Evolutionary conservation across 92 coral and sea anemone species (phyloP).

Genomic region (Isaurus tuberculatus): DNA sequence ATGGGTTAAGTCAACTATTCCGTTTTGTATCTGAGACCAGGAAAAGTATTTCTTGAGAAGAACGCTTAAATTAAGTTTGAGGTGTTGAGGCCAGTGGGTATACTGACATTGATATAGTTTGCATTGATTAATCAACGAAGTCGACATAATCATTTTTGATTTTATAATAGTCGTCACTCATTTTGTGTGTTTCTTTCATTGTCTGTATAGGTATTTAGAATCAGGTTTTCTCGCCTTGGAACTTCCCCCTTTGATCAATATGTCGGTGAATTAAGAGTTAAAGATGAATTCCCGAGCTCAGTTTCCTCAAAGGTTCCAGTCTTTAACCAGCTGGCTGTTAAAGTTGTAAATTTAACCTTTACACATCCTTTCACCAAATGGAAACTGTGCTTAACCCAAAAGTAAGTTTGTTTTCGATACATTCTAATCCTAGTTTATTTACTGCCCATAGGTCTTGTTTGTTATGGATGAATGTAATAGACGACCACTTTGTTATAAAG

Average conservation of each 20-base stretch:
- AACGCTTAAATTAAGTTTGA: no score
- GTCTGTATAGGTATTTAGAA: slow-evolving; percentile 20
- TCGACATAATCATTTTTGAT: no score
- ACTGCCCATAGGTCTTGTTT: no score
- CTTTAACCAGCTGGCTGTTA: not conserved
- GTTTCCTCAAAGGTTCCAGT: not conserved
- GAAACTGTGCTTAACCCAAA: slow-evolving; percentile 26
- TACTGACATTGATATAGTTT: no score
- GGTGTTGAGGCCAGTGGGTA: no score
- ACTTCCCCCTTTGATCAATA: slow-evolving; percentile 6
- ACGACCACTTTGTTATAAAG: no score
- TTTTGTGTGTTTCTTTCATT: not conserved
- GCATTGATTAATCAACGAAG: no score
- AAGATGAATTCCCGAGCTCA: not conserved
- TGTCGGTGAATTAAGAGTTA: not conserved
- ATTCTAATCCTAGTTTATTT: no score
- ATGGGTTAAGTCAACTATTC: no score
- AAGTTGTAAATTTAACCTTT: not conserved
- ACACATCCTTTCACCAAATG: slow-evolving; percentile 13
- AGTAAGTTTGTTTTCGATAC: not conserved
- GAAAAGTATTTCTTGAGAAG: not conserved
- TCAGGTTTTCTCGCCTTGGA: slow-evolving; percentile 12
- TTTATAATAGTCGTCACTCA: not conserved
- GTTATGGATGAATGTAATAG: no score
- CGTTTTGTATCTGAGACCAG: not conserved